Percentiles rank a stretch among this genome's conserved stretches.
phyloP scores from a whole-genome alignment of 1,140 invertebrate genomes.

The Eubasilissa regina region DNA sequence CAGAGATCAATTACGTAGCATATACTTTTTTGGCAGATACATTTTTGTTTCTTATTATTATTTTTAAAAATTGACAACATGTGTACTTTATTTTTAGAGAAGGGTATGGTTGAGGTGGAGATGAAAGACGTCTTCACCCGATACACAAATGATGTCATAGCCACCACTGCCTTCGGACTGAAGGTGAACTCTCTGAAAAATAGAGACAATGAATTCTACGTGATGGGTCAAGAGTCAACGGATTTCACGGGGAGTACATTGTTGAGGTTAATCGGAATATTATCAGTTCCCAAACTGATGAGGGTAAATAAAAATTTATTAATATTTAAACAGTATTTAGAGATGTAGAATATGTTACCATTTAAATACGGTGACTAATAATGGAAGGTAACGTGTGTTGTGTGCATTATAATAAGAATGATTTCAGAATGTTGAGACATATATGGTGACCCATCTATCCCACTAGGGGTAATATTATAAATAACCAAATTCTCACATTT shows the following conservation, averaged over 20 bases:
- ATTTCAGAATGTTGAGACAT: background rate
- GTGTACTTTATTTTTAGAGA: constrained; percentile 19
- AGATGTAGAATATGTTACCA: background rate
- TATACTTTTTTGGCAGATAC: background rate
- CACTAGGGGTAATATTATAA: background rate
- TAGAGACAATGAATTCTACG: constrained; percentile 67
- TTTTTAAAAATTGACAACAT: background rate
- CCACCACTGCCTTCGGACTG: too few species aligned
- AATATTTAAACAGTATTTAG: too few species aligned
- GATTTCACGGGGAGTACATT: constrained; percentile 8
- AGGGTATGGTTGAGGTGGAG: constrained; percentile 62
- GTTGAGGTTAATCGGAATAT: background rate
- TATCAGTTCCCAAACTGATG: background rate
- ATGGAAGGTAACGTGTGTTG: background rate
- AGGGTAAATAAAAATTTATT: background rate
- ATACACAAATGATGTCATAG: too few species aligned
- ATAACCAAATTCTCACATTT: too few species aligned
- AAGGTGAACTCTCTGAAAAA: too few species aligned
- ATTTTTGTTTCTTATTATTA: background rate
- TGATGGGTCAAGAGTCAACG: constrained; percentile 60
- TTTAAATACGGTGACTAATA: too few species aligned
- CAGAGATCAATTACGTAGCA: background rate
- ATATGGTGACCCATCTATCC: background rate
- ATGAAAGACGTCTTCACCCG: too few species aligned
- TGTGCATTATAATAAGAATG: too few species aligned